A percentile compares a stretch with the other conserved stretches of the same genome.
phyloP scores from a whole-genome alignment of 1,140 invertebrate genomes.

The Telenomus remus region DNA sequence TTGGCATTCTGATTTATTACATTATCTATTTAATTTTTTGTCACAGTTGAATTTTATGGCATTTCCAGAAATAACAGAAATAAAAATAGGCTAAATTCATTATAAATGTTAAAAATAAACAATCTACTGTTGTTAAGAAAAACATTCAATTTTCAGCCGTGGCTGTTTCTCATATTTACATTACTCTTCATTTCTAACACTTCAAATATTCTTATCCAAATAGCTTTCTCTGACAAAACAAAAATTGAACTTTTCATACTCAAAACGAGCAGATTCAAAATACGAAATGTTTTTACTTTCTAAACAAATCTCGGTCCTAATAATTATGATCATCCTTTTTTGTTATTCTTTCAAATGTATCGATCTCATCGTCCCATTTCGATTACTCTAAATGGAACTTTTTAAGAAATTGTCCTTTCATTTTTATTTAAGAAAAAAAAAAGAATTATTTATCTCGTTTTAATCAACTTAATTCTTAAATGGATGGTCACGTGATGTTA shows the following conservation, averaged over 20 bases:
- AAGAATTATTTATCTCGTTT: conserved; percentile 10
- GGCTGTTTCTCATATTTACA: conserved; percentile 1
- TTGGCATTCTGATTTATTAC: too few species aligned
- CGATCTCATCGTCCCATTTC: too few species aligned
- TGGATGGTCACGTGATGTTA: conserved; percentile 3
- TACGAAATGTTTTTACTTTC: conserved; percentile 22
- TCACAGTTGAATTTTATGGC: too few species aligned
- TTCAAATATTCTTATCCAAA: conserved; percentile 19
- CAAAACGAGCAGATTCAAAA: neutral
- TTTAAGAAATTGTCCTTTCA: too few species aligned
- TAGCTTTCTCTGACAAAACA: conserved; percentile 29
- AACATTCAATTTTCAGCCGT: neutral
- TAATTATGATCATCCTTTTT: neutral
- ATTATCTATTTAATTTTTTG: too few species aligned
- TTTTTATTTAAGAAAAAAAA: neutral
- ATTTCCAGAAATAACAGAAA: too few species aligned
- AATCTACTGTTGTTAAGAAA: neutral
- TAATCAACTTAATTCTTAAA: neutral
- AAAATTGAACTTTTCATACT: conserved; percentile 10
- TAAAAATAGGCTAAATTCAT: too few species aligned
- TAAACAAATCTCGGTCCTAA: neutral
- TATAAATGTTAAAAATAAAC: too few species aligned
- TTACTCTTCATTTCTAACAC: conserved; percentile 18
- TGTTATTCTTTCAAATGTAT: too few species aligned
- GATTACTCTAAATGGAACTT: too few species aligned